phyloP scores from a whole-genome alignment of 1,140 invertebrate species.

The Daktulosphaira vitifoliae region DNA sequence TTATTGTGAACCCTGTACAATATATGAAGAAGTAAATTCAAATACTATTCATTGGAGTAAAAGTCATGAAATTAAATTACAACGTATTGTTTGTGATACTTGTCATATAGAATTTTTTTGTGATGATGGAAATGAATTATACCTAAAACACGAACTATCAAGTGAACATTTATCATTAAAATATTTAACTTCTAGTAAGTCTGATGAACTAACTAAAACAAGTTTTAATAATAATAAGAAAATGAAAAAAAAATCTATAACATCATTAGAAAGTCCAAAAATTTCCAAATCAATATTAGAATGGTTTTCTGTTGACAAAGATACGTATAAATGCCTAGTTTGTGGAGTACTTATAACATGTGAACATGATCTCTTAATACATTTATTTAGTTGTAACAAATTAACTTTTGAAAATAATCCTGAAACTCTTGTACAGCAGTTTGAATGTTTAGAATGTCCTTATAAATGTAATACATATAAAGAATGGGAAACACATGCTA shows the following conservation, averaged over 20 bases:
- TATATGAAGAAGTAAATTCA: slow-evolving; percentile 9
- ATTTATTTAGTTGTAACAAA: slow-evolving; percentile 4
- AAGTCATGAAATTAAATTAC: slow-evolving; percentile 22
- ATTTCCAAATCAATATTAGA: slow-evolving; percentile 2
- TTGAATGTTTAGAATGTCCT: not conserved
- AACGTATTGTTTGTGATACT: not conserved
- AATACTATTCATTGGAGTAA: slow-evolving; percentile 13
- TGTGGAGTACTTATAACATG: not conserved
- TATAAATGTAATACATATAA: not conserved
- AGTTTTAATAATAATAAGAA: not conserved
- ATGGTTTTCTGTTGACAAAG: not conserved
- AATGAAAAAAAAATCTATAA: no score
- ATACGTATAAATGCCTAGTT: not conserved
- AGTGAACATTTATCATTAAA: slow-evolving; percentile 23
- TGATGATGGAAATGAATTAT: slow-evolving; percentile 1
- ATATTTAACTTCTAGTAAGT: not conserved
- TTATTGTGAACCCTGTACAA: slow-evolving; percentile 24
- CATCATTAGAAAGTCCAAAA: not conserved
- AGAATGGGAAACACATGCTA: slow-evolving; percentile 4
- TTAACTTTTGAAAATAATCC: not conserved
- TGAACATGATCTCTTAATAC: not conserved
- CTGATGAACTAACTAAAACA: no score
- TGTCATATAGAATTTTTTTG: slow-evolving; percentile 25
- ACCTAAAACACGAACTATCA: not conserved
- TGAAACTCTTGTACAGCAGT: not conserved